A percentile compares a stretch with the other conserved stretches of the same genome.
phyloP scores from a whole-genome alignment of 64 coral and sea anemone species.

The Montipora sp. region DNA sequence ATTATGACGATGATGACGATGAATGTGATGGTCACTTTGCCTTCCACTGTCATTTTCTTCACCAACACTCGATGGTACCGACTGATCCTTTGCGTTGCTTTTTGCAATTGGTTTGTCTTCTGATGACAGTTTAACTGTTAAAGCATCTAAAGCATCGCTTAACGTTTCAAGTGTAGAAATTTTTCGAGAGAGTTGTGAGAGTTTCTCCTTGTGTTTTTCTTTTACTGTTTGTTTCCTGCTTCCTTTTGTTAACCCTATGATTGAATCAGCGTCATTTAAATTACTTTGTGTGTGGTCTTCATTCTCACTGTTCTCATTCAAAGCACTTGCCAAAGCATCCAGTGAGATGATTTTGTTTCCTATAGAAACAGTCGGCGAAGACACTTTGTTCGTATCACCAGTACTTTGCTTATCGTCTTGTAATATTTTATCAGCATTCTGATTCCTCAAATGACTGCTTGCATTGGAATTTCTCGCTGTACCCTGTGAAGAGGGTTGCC shows the following conservation, averaged over 20 bases:
- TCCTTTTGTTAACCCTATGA: background rate
- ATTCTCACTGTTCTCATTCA: background rate
- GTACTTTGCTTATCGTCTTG: background rate
- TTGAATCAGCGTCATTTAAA: background rate
- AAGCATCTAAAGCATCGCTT: slow-evolving; percentile 64
- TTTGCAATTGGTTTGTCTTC: background rate
- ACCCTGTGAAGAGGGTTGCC: background rate
- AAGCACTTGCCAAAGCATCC: slow-evolving; percentile 3
- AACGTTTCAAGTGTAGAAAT: slow-evolving; percentile 58
- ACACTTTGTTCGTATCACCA: background rate
- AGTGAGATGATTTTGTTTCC: slow-evolving; percentile 14
- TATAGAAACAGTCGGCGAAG: slow-evolving; percentile 9
- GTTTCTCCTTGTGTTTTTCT: background rate
- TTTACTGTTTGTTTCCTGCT: slow-evolving; percentile 4
- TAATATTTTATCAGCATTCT: background rate
- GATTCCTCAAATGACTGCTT: background rate
- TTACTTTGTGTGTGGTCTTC: background rate
- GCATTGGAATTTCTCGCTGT: background rate
- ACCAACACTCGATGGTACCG: background rate
- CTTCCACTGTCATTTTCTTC: background rate
- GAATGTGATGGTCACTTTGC: background rate
- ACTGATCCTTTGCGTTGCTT: background rate
- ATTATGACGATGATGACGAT: slow-evolving; percentile 24
- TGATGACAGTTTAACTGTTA: slow-evolving; percentile 33
- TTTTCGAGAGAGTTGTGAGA: slow-evolving; percentile 35